These are phyloP conservation scores for Lucifuga dentata DNA, from an alignment of 2,113 vertebrate species.

Conservation along the genomic window DNA sequence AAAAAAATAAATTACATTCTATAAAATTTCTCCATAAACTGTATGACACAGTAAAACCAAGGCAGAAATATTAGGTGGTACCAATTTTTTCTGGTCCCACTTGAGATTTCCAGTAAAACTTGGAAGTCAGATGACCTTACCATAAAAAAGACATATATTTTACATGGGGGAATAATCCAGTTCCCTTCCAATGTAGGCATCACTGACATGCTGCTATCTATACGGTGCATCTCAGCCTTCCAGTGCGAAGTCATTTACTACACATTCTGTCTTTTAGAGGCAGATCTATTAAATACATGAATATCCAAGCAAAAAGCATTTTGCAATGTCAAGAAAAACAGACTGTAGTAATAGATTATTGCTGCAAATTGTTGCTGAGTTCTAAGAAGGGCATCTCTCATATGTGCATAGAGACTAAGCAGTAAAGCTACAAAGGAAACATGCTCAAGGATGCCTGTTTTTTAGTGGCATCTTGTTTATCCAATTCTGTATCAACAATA, in stretches of 20 bases:
- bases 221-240: slow-evolving; percentile 49
- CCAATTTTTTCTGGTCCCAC: slow-evolving; percentile 61
- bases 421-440: slow-evolving; percentile 49
- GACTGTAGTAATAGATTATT: background rate
- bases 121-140: slow-evolving; percentile 65
- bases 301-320: slow-evolving; percentile 38
- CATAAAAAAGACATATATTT: slow-evolving; percentile 68
- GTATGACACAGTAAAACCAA: slow-evolving; percentile 57
- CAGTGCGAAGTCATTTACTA: slow-evolving; percentile 58
- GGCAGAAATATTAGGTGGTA: slow-evolving; percentile 67
- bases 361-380: slow-evolving; percentile 46
- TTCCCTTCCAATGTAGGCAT: slow-evolving; percentile 60
- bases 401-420: slow-evolving; percentile 45
- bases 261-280: slow-evolving; percentile 41
- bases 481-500: slow-evolving; percentile 34
- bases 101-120: slow-evolving; percentile 60
- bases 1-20: slow-evolving; percentile 56
- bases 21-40: slow-evolving; percentile 65
- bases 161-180: slow-evolving; percentile 63
- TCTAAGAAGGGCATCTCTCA: slow-evolving; percentile 39
- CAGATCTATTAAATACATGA: slow-evolving; percentile 45
- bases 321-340: slow-evolving; percentile 43
- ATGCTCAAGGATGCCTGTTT: slow-evolving; percentile 75
- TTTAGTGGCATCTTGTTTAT: slow-evolving; percentile 41
- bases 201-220: slow-evolving; percentile 55